These are phyloP conservation scores for Augochlora pura DNA, from an alignment of 1,140 invertebrate species.

Conservation along the genomic window DNA sequence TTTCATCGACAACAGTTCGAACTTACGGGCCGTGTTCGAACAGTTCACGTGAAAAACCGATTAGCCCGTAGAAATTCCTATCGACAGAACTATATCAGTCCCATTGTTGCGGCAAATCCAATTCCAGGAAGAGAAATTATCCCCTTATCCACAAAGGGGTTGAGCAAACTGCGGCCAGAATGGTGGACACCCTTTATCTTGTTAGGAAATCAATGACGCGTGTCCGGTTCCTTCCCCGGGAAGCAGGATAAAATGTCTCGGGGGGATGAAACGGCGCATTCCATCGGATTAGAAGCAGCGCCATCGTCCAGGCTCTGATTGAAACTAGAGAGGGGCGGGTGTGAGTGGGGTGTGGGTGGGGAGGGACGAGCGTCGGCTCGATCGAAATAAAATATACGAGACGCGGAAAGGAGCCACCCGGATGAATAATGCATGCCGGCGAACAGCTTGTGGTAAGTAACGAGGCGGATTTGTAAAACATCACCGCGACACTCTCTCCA, in stretches of 20 bases:
- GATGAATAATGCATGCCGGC: conserved; percentile 64
- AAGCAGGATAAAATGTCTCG: conserved; percentile 45
- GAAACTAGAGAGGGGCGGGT: too few species aligned
- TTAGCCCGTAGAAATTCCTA: conserved; percentile 3
- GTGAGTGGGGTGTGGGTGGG: too few species aligned
- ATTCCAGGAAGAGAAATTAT: conserved; percentile 36
- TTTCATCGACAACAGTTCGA: too few species aligned
- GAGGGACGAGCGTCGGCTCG: conserved; percentile 10
- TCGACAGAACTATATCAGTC: neutral
- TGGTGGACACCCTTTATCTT: conserved; percentile 34
- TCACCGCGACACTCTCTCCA: conserved; percentile 17
- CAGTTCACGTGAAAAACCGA: neutral
- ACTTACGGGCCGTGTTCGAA: too few species aligned
- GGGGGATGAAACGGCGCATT: conserved; percentile 30
- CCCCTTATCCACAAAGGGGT: conserved; percentile 16
- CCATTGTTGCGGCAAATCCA: conserved; percentile 31
- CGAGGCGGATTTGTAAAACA: conserved; percentile 64
- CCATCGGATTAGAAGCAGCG: conserved; percentile 58
- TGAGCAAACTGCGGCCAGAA: conserved; percentile 19
- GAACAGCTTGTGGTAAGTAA: conserved; percentile 59
- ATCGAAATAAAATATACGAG: conserved; percentile 63
- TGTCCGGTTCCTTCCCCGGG: conserved; percentile 16
- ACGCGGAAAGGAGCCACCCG: conserved; percentile 43
- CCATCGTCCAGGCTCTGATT: conserved; percentile 30
- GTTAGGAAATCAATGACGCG: conserved; percentile 57